These are phyloP conservation scores for Promerops cafer DNA, from an alignment of 2,113 vertebrate genomes.

Conservation along the genomic window DNA sequence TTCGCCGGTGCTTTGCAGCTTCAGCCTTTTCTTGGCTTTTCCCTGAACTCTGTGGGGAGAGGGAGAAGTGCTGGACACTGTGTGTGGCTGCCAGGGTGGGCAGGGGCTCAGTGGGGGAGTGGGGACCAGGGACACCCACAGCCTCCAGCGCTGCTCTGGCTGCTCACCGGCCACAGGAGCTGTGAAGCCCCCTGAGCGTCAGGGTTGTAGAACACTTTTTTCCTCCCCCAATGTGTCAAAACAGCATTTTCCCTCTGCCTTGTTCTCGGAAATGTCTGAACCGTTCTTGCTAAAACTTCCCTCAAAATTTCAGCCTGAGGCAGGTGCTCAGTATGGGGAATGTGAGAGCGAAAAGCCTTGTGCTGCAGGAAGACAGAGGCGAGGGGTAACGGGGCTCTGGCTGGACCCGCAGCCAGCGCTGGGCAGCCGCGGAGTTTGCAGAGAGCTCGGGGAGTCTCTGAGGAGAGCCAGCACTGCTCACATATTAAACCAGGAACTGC, in stretches of 20 bases:
- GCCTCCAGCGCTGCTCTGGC: neutral
- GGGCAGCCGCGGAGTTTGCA: neutral
- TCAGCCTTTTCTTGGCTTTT: neutral
- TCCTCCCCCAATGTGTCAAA: neutral
- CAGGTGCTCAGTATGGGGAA: neutral
- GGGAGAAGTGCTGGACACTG: neutral
- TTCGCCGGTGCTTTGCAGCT: fast-evolving
- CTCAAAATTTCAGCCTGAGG: constrained; percentile 13
- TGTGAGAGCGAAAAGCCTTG: neutral
- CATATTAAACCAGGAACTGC: constrained; percentile 54
- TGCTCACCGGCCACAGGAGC: fast-evolving
- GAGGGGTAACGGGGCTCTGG: neutral
- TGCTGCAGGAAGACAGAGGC: neutral
- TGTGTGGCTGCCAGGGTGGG: neutral
- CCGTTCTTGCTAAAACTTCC: neutral
- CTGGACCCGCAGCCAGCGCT: neutral
- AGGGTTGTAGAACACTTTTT: fast-evolving
- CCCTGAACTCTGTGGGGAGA: neutral
- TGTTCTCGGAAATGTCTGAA: constrained; percentile 1
- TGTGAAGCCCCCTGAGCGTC: neutral
- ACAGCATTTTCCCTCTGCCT: neutral
- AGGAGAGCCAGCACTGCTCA: neutral
- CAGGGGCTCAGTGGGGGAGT: neutral
- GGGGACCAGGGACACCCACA: fast-evolving
- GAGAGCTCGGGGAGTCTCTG: neutral